phyloP scores from a whole-genome alignment of 2,888 invertebrate species.

The Ormia ochracea region DNA sequence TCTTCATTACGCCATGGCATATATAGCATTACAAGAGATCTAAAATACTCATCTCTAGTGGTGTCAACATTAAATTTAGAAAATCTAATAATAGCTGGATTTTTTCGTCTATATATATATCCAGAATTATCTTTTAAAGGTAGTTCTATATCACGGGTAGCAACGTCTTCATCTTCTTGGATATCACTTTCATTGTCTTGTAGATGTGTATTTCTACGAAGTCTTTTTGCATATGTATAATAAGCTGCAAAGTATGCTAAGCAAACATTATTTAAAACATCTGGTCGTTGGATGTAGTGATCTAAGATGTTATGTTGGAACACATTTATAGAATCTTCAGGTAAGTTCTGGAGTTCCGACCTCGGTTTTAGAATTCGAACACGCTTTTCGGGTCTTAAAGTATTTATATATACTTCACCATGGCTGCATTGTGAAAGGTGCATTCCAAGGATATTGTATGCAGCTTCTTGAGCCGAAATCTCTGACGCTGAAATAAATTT shows the following conservation, averaged over 20 bases:
- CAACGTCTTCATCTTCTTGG: neutral
- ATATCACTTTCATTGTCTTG: neutral
- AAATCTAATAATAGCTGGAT: conserved; percentile 2
- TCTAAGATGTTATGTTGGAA: conserved; percentile 1
- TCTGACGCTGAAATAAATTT: conserved; percentile 30
- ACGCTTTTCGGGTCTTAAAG: conserved; percentile 1
- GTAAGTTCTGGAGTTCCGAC: neutral
- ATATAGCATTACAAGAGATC: neutral
- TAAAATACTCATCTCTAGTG: neutral
- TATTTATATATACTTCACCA: conserved; percentile 36
- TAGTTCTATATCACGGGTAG: neutral
- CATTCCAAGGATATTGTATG: conserved; percentile 36
- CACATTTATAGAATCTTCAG: neutral
- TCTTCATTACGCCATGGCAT: neutral
- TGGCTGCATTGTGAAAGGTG: conserved; percentile 25
- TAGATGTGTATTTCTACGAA: neutral
- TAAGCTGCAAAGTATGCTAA: conserved; percentile 24
- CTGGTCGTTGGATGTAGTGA: conserved; percentile 12
- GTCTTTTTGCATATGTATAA: neutral
- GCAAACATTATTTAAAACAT: conserved; percentile 7
- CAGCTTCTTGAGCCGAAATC: conserved; percentile 43
- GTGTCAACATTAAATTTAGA: neutral
- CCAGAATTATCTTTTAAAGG: neutral
- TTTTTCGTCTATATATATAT: neutral
- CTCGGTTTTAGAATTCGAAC: neutral